Evolutionary conservation across 2,113 vertebrate species (phyloP).

Genomic region (Tragelaphus buxtoni): DNA sequence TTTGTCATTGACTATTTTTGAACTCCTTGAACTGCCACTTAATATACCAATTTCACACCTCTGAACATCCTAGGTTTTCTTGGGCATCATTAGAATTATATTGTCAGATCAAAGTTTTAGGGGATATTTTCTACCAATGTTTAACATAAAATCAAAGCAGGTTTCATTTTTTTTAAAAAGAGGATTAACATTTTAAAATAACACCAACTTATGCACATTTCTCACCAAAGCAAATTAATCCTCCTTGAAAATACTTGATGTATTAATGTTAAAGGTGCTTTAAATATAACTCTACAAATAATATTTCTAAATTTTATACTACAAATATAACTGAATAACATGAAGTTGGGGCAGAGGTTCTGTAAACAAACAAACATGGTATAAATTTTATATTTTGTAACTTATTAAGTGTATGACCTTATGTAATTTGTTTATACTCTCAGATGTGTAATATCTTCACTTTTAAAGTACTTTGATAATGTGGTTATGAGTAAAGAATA

Average conservation of each 20-base stretch:
- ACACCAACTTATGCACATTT: not conserved
- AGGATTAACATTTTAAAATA: conserved; percentile 15
- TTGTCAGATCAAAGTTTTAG: conserved; percentile 23
- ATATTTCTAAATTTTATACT: not conserved
- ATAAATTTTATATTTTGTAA: not conserved
- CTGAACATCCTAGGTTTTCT: not conserved
- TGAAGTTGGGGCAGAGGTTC: not conserved
- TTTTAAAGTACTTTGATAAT: not conserved
- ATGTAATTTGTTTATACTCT: not conserved
- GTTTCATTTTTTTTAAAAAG: conserved; percentile 20
- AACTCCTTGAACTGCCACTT: not conserved
- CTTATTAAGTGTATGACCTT: not conserved
- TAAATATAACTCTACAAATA: not conserved
- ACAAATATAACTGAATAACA: not conserved
- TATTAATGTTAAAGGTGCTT: not conserved
- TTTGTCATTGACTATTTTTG: not conserved
- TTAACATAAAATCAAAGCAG: conserved; percentile 51
- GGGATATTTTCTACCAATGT: not conserved
- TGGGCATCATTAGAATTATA: conserved; percentile 1
- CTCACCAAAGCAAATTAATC: not conserved
- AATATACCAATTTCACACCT: not conserved
- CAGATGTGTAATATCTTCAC: not conserved
- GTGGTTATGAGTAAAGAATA: not conserved
- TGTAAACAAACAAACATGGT: not conserved
- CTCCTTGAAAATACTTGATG: not conserved